These are phyloP conservation scores for Aphelenchoides fujianensis DNA, from an alignment of 1,140 invertebrate genomes.

Conservation along the genomic window DNA sequence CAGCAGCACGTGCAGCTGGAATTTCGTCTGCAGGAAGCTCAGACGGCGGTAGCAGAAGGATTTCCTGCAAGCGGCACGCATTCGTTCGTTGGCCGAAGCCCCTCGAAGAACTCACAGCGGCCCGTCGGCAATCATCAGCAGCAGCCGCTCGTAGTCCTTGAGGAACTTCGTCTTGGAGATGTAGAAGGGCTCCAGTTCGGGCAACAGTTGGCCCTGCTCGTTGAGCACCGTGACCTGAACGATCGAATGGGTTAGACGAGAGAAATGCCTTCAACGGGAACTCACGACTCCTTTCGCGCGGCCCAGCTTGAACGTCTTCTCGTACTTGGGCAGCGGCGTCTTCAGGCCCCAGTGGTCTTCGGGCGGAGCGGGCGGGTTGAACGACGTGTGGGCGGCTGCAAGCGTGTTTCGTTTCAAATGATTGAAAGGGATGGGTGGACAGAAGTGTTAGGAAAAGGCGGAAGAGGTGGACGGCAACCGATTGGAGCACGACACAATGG, in stretches of 20 bases:
- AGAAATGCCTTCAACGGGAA: neutral
- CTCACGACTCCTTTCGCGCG: conserved; percentile 47
- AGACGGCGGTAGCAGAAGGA: conserved; percentile 96
- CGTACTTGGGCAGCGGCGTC: conserved; percentile 49
- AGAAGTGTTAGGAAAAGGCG: neutral
- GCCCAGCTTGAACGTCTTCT: conserved; percentile 45
- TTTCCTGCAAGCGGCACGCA: conserved; percentile 70
- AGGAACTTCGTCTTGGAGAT: conserved; percentile 54
- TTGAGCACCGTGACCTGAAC: conserved; percentile 52
- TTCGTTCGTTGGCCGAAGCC: neutral
- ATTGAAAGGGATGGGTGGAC: neutral
- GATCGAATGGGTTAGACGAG: too few species aligned
- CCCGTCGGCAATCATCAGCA: conserved; percentile 57
- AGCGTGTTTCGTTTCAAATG: neutral
- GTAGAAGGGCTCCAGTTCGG: conserved; percentile 43
- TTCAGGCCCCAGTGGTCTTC: conserved; percentile 57
- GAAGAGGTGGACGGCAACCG: too few species aligned
- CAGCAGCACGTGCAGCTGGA: conserved; percentile 88
- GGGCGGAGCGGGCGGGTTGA: conserved; percentile 60
- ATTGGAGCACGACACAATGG: too few species aligned
- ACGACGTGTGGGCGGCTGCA: conserved; percentile 59
- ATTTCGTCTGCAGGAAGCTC: conserved; percentile 90
- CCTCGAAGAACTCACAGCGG: conserved; percentile 53
- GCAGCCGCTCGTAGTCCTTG: conserved; percentile 52
- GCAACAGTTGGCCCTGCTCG: conserved; percentile 44